Evolutionary conservation across 2,888 invertebrate species (phyloP), one percentile per base, ranked within the genome.

Genomic region (Diaphora mendica): DNA sequence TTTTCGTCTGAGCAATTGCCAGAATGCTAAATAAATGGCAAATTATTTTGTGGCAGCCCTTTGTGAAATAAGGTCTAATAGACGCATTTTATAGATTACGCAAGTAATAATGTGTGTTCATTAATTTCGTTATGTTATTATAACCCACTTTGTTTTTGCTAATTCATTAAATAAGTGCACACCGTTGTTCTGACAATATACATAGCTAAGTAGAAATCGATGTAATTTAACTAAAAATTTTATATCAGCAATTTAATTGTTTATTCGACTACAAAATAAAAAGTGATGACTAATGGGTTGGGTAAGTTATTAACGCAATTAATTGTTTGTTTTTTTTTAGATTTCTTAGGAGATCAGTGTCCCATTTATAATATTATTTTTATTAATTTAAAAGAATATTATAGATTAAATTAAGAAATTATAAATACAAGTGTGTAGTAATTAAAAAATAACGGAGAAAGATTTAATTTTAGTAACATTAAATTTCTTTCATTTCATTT

Each of bases 61-160:
- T 26, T 59, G 26, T 59, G 13, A 59, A 59, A 59, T 59, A 59
- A 26, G 0, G 30, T 17, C 30, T 62, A 17, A 17, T 62, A 44
- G 64, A 59, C 48, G 17, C 48, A 55, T 66, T 39, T 68, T 69
- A 70, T 39, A 73, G 64, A 79, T 85, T 84, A 81, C 79, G 76
- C 72, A 80, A 82, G 78, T 72, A 59, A 62, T 62, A 62, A 62
- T 82, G 82, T 85, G 87, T 78, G 80, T 82, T 78, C 73, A 81
- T 77, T 83, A 44, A 82, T 79, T 83, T 77, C 73, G 77, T 80
- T 77, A 82, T 89, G 85, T 91, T 90, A 79, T 89, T 87, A 82
- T 91, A 91, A 92, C 92, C 92, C 79, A 90, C 81, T 86, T 92
- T 79, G 78, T 82, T 86, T n/a, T 86, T 87, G 88, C 86, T 82